Conservation (phyloP, 2,113 vertebrate species). For the Prunella himalayana region DNA sequence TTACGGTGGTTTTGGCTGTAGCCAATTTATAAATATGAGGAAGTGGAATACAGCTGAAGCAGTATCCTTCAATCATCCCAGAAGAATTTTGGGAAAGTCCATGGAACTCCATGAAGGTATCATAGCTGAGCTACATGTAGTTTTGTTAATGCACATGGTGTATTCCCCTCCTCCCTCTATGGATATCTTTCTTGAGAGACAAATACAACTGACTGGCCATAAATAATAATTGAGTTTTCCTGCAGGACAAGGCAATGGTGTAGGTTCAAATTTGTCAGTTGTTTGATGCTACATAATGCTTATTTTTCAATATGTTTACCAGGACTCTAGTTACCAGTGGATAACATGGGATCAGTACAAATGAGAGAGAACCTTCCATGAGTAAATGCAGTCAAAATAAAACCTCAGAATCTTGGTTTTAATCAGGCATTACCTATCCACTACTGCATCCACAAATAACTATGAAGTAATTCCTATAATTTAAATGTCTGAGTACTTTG, state of each 20-base stretch:
- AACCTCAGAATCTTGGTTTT: background rate
- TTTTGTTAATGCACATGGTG: accelerated
- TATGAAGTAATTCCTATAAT: background rate
- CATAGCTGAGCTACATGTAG: background rate
- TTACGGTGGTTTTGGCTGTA: background rate
- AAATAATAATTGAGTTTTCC: background rate
- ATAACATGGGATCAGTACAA: background rate
- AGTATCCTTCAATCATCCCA: background rate
- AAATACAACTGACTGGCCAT: background rate
- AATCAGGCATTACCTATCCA: background rate
- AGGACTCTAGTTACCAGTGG: background rate
- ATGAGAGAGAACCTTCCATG: background rate
- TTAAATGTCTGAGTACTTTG: constrained; percentile 15
- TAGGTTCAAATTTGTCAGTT: background rate
- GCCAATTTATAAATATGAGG: background rate
- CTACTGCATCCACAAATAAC: background rate
- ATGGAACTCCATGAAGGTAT: background rate
- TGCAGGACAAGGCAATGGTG: background rate
- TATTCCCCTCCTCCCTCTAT: background rate
- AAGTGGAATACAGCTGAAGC: background rate
- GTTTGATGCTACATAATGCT: background rate
- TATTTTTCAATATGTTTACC: background rate
- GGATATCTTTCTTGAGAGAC: background rate
- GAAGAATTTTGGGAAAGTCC: background rate
- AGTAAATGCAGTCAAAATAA: background rate